Percentiles rank a stretch among this genome's conserved stretches.
phyloP scores from a whole-genome alignment of 1,140 invertebrate species.

The Meloidogyne exigua region DNA sequence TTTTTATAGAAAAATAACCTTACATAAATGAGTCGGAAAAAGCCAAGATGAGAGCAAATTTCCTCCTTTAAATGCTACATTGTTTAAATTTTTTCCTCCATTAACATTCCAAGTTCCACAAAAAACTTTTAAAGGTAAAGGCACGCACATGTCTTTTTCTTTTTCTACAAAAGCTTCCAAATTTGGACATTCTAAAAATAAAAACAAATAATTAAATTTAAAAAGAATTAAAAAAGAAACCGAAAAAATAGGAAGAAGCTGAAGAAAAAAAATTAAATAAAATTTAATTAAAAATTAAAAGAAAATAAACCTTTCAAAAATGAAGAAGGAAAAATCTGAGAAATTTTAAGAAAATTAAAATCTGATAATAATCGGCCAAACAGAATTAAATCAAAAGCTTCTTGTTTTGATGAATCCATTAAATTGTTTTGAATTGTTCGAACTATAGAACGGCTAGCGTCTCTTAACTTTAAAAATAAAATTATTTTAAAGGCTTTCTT shows the following conservation, averaged over 20 bases:
- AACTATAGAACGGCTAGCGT: conserved; percentile 91
- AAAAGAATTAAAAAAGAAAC: conserved; percentile 39
- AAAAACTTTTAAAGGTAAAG: conserved; percentile 75
- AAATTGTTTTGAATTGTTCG: conserved; percentile 98
- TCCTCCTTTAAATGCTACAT: conserved; percentile 86
- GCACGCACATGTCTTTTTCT: conserved; percentile 78
- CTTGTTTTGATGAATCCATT: conserved; percentile 93
- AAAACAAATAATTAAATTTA: conserved; percentile 23
- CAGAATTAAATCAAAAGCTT: conserved; percentile 93
- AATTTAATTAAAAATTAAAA: background rate
- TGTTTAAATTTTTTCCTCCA: conserved; percentile 82
- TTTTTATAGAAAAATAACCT: background rate
- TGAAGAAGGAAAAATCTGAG: conserved; percentile 74
- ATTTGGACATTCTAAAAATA: conserved; percentile 65
- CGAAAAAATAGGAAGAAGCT: conserved; percentile 55
- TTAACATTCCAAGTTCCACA: conserved; percentile 99
- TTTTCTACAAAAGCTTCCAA: conserved; percentile 69
- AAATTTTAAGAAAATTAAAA: conserved; percentile 82
- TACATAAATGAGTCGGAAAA: conserved; percentile 70
- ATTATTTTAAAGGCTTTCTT: background rate
- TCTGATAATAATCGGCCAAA: conserved; percentile 85
- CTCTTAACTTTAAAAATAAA: conserved; percentile 72
- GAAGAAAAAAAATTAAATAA: conserved; percentile 16
- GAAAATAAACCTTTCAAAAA: conserved; percentile 23
- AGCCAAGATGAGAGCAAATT: conserved; percentile 89